These are phyloP conservation scores for Nanorana parkeri DNA, from an alignment of 2,113 vertebrate genomes.

Conservation along the genomic window DNA sequence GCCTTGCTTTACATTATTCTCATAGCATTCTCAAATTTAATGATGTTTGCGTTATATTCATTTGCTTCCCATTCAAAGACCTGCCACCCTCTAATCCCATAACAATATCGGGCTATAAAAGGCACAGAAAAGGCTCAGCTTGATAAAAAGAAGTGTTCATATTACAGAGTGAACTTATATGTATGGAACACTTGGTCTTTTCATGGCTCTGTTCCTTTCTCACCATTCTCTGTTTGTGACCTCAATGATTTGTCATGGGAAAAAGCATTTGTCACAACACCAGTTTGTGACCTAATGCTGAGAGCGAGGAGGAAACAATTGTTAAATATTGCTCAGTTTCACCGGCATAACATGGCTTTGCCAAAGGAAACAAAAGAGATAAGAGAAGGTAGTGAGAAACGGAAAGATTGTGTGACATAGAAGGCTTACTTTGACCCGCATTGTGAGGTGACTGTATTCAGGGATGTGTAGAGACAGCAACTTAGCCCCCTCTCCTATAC, in stretches of 20 bases:
- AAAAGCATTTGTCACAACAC: slow-evolving; percentile 50
- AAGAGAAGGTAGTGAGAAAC: slow-evolving; percentile 46
- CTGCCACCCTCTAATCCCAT: background rate
- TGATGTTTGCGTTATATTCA: no score
- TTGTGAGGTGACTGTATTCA: background rate
- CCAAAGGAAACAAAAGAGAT: slow-evolving; percentile 54
- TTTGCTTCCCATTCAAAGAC: background rate
- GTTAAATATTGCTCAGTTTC: slow-evolving; percentile 43
- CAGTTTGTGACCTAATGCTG: slow-evolving; percentile 50
- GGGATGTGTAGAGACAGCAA: background rate
- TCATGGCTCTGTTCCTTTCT: slow-evolving; percentile 43
- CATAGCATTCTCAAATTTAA: no score
- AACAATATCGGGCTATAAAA: background rate
- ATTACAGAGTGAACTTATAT: background rate
- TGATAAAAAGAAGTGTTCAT: background rate
- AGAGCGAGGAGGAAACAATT: slow-evolving; percentile 41
- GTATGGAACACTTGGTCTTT: slow-evolving; percentile 2
- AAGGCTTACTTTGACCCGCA: slow-evolving; percentile 25
- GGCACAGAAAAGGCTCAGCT: background rate
- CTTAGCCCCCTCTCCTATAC: background rate
- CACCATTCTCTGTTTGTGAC: slow-evolving; percentile 42
- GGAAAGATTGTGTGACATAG: slow-evolving; percentile 38
- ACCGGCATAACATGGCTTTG: slow-evolving; percentile 27
- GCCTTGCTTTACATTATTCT: no score
- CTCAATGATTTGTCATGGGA: slow-evolving; percentile 47